Evolutionary conservation across 2,113 vertebrate genomes (phyloP), one percentile per base, ranked within the genome.

Genomic region (Serinus canaria): DNA sequence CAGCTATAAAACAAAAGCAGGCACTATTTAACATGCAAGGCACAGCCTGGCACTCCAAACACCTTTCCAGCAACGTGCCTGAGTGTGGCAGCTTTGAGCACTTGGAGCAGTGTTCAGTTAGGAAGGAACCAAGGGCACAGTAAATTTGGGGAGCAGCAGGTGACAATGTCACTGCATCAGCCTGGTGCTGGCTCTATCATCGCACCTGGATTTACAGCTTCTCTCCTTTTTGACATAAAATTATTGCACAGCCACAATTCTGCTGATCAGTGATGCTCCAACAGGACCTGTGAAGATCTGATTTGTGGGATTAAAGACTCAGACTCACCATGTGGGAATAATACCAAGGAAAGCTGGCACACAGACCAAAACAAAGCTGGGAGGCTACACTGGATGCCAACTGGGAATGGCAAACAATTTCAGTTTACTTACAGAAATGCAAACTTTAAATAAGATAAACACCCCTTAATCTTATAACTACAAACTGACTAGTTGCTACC

Each of bases 21-120:
- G 73, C 44, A 67, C 56, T 15, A 44, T 30, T 95, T 95, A 96
- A 68, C n/a, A 96, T 95, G 94, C 95, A 95, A 79, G 88, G 77
- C 81, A 76, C 44, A 75, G 77, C 84, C 83, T 82, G 58, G 92
- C 56, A 91, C 83, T 68, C 62, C 22, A 25, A 89, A 64, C 44
- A 76, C 89, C 91, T 95, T 37, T 49, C 83, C 47, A 91, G 69
- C 60, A 56, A 75, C 13, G 33, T 79, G 56, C 39, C 73, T 43
- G 43, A 85, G 68, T 6, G 63, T 4, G 67, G 73, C 69, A 72
- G 52, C 82, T 83, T 15, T n/a, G 64, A 91, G 84, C 69, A 15
- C 55, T 88, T 41, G 17, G 12, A 23, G n/a, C 77, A 66, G 18
- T 23, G 52, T 47, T 73, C 64, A n/a, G 39, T 14, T 24, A 50